Conservation (phyloP, 1,140 invertebrate genomes). For the Halyomorpha halys region DNA sequence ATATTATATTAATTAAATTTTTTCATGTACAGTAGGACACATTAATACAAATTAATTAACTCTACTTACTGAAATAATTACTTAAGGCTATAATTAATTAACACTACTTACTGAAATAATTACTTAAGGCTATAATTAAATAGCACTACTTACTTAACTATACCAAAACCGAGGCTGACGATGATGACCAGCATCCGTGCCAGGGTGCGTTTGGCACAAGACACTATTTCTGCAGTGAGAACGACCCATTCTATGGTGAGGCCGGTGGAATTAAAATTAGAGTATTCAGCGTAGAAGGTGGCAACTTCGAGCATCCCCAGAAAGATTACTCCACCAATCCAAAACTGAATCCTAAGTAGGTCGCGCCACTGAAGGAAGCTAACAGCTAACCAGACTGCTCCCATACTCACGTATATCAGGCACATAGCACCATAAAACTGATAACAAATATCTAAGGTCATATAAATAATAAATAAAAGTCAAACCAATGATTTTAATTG, state of each 20-base stretch:
- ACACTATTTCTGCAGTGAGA: slow-evolving; percentile 76
- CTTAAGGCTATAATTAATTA: too few species aligned
- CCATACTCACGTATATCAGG: slow-evolving; percentile 69
- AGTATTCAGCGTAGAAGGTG: slow-evolving; percentile 82
- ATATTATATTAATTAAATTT: too few species aligned
- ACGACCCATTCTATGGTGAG: slow-evolving; percentile 50
- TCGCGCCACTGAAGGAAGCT: slow-evolving; percentile 81
- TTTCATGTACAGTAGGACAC: too few species aligned
- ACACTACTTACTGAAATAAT: too few species aligned
- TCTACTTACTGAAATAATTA: too few species aligned
- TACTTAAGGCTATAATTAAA: too few species aligned
- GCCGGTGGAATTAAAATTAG: slow-evolving; percentile 65
- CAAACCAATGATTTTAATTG: too few species aligned
- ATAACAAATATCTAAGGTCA: slow-evolving; percentile 32
- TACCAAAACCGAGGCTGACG: slow-evolving; percentile 87
- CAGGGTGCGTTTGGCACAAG: slow-evolving; percentile 76
- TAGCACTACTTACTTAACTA: slow-evolving; percentile 77
- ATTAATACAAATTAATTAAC: too few species aligned
- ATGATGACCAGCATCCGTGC: slow-evolving; percentile 89
- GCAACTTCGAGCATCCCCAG: slow-evolving; percentile 77
- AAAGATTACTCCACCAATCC: slow-evolving; percentile 83
- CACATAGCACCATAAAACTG: slow-evolving; percentile 90
- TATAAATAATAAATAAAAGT: too few species aligned
- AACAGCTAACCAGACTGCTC: slow-evolving; percentile 73
- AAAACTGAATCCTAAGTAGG: slow-evolving; percentile 86